phyloP scores from a whole-genome alignment of 2,888 invertebrate species.

The Pilophorus perplexus region DNA sequence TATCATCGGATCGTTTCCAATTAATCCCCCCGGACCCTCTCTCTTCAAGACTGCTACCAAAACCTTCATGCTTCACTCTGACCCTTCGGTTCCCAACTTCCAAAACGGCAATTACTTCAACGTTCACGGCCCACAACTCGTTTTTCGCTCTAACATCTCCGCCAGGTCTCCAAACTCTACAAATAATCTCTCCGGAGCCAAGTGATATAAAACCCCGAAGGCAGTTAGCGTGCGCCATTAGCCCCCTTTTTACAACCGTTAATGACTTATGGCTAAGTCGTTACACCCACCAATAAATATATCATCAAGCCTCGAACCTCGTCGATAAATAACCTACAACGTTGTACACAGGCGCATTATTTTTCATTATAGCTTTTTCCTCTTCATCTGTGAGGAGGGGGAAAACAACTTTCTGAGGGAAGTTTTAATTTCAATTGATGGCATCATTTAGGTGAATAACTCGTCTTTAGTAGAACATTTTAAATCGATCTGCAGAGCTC shows the following conservation, averaged over 20 bases:
- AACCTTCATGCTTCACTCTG: constrained; percentile 16
- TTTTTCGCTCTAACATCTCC: constrained; percentile 6
- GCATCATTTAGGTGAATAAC: constrained; percentile 11
- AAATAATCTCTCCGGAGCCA: constrained; percentile 26
- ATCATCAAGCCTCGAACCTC: constrained; percentile 30
- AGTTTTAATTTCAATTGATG: constrained; percentile 29
- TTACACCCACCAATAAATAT: constrained; percentile 35
- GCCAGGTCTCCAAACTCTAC: constrained; percentile 21
- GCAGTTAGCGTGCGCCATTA: constrained; percentile 35
- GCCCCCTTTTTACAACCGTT: constrained; percentile 36
- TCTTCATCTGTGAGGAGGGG: background rate
- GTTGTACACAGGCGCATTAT: constrained; percentile 27
- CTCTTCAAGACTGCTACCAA: background rate
- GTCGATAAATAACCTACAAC: constrained; percentile 27
- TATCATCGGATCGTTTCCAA: constrained; percentile 41
- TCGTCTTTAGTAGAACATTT: background rate
- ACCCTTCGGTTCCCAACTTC: constrained; percentile 11
- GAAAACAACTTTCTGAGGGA: constrained; percentile 15
- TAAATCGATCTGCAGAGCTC: no score
- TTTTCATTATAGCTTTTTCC: constrained; percentile 24
- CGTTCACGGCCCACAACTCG: constrained; percentile 30
- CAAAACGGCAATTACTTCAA: constrained; percentile 37
- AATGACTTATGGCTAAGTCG: constrained; percentile 39
- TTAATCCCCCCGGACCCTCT: constrained; percentile 30
- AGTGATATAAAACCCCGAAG: constrained; percentile 38